Percentiles rank a stretch among this genome's conserved stretches.
phyloP scores from a whole-genome alignment of 2,888 invertebrate genomes.

The Pardosa pseudoannulata region DNA sequence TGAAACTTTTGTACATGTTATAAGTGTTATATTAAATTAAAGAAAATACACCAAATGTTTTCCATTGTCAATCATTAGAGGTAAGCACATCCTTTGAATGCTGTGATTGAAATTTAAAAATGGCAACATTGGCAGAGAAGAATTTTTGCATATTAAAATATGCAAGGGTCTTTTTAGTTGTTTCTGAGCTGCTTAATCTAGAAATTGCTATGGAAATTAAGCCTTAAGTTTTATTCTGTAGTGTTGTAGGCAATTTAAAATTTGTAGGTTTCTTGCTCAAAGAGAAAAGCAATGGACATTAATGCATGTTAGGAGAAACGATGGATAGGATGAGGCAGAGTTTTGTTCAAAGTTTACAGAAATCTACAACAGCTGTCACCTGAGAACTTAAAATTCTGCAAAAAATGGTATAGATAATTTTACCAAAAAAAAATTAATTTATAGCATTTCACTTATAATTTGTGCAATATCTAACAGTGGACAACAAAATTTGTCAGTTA shows the following conservation, averaged over 20 bases:
- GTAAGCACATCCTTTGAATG: not conserved
- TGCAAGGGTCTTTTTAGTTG: not conserved
- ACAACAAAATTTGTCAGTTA: not conserved
- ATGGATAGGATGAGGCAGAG: not conserved
- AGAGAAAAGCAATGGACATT: not conserved
- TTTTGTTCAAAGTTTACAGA: not conserved
- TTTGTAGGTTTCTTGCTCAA: not conserved
- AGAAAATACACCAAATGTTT: not conserved
- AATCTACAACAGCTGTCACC: not conserved
- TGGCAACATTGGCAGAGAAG: not conserved
- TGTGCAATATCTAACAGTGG: not conserved
- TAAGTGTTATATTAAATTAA: not conserved
- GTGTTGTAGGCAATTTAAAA: not conserved
- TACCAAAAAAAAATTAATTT: not conserved
- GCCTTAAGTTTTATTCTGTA: not conserved
- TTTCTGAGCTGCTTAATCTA: not conserved
- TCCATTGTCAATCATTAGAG: not conserved
- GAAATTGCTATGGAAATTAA: not conserved
- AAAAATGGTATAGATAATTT: not conserved
- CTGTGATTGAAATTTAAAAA: constrained; percentile 1
- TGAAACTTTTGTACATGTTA: constrained; percentile 1
- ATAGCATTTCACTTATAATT: not conserved
- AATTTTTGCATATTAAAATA: not conserved
- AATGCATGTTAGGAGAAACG: not conserved
- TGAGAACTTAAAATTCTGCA: not conserved